Evolutionary conservation across 2,113 vertebrate species (phyloP).

Genomic region (Lophotis ruficrista): DNA sequence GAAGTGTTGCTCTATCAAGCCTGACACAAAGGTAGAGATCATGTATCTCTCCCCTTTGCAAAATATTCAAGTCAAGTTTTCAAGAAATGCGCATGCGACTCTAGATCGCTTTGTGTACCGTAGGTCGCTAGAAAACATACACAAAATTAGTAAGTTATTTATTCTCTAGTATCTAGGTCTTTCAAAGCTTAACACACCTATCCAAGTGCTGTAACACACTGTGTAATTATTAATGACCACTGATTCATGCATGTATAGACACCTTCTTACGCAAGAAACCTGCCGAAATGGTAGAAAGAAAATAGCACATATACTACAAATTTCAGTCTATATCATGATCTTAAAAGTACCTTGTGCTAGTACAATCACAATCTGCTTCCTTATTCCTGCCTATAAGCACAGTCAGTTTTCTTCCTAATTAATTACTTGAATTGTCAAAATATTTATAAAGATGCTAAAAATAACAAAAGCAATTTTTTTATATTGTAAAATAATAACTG

Average conservation of each 20-base stretch:
- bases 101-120: neutral
- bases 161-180: neutral
- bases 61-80: neutral
- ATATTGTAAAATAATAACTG: neutral
- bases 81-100: neutral
- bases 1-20: neutral
- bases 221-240: accelerated
- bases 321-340: neutral
- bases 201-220: neutral
- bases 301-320: neutral
- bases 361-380: neutral
- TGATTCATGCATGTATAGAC: neutral
- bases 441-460: neutral
- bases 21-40: neutral
- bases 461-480: neutral
- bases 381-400: neutral
- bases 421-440: neutral
- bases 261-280: neutral
- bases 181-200: neutral
- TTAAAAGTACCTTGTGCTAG: neutral
- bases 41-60: neutral
- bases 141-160: neutral
- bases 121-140: accelerated
- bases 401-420: neutral
- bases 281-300: neutral